phyloP scores from a whole-genome alignment of 53 echinoderm and acorn worm genomes.

The Apostichopus leukothele region DNA sequence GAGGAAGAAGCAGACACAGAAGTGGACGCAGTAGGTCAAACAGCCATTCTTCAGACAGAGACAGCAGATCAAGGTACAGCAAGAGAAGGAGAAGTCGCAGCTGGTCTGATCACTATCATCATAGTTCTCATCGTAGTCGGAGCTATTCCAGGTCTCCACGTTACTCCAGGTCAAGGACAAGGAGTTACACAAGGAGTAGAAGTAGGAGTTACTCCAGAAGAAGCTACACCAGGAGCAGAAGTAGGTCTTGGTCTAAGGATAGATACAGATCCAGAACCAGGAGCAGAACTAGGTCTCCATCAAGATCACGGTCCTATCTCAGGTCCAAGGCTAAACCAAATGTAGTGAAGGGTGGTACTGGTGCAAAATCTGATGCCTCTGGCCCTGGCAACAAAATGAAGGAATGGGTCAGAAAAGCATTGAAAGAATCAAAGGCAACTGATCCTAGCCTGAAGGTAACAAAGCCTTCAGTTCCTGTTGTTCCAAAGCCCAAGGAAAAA shows the following conservation, averaged over 20 bases:
- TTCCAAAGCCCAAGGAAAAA: constrained; percentile 78
- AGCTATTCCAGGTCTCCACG: constrained; percentile 47
- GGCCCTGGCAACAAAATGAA: constrained; percentile 55
- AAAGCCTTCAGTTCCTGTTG: constrained; percentile 55
- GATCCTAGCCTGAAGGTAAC: constrained; percentile 79
- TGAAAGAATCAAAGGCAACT: constrained; percentile 82
- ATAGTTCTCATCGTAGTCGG: constrained; percentile 50
- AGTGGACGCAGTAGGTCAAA: constrained; percentile 66
- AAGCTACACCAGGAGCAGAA: constrained; percentile 73
- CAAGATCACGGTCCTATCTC: constrained; percentile 16
- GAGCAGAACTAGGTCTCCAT: constrained; percentile 59
- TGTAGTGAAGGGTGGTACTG: not conserved
- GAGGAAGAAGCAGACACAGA: constrained; percentile 64
- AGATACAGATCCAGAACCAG: constrained; percentile 61
- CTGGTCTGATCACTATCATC: constrained; percentile 57
- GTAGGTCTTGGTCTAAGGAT: constrained; percentile 50
- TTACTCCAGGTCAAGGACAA: constrained; percentile 44
- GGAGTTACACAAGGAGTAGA: constrained; percentile 67
- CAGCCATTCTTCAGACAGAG: constrained; percentile 60
- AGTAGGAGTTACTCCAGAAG: constrained; percentile 71
- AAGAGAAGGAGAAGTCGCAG: constrained; percentile 60
- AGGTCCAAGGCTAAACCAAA: constrained; percentile 33
- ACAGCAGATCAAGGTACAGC: constrained; percentile 57
- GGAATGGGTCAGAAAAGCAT: constrained; percentile 85
- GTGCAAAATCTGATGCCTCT: constrained; percentile 16